Evolutionary conservation across 2,113 vertebrate species (phyloP).

Genomic region (Mustelus asterias): DNA sequence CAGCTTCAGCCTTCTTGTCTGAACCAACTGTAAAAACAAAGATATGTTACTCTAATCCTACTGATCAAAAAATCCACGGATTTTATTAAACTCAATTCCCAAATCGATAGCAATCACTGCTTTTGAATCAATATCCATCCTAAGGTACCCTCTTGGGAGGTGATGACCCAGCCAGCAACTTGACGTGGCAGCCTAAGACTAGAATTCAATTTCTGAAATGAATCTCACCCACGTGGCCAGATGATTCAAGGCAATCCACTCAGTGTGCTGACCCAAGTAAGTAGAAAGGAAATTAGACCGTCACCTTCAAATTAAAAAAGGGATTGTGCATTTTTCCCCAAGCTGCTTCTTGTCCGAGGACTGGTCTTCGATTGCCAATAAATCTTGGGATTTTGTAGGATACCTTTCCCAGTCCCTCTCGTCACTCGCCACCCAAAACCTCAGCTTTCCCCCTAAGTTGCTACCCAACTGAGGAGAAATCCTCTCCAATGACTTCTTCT

Average conservation of each 20-base stretch:
- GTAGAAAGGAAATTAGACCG: neutral
- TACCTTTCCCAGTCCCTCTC: neutral
- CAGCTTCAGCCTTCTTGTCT: slow-evolving; percentile 97
- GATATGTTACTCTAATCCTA: neutral
- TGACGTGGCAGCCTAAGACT: neutral
- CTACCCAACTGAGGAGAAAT: neutral
- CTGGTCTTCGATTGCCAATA: neutral
- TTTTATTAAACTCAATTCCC: neutral
- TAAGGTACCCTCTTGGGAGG: neutral
- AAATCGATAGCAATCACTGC: neutral
- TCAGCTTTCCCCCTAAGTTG: neutral
- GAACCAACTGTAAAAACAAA: slow-evolving; percentile 69
- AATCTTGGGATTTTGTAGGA: neutral
- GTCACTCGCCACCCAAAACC: neutral
- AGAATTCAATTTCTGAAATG: neutral
- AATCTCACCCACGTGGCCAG: neutral
- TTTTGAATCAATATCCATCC: neutral
- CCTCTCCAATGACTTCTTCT: neutral
- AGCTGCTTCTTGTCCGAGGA: neutral
- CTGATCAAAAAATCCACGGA: neutral
- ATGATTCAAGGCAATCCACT: neutral
- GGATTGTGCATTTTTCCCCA: neutral
- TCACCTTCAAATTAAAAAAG: neutral
- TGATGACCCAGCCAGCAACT: neutral
- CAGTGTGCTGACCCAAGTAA: neutral